These are phyloP conservation scores for Bostrychus sinensis DNA, from an alignment of 2,113 vertebrate genomes.

Conservation along the genomic window DNA sequence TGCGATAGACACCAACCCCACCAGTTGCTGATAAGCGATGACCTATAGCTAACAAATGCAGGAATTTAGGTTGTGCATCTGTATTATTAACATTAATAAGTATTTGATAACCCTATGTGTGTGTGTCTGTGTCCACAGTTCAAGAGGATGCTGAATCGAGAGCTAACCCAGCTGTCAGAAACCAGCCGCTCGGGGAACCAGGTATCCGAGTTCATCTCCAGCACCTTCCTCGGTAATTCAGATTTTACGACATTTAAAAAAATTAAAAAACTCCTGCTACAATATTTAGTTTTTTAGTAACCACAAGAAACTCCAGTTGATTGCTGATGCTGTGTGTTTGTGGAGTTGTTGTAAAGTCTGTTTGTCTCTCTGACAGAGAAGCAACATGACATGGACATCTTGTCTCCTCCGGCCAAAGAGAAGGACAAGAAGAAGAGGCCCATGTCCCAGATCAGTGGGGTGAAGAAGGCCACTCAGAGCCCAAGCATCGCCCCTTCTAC, in stretches of 20 bases:
- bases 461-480: constrained; percentile 81
- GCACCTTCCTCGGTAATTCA: constrained; percentile 89
- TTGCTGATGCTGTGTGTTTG: too few species aligned
- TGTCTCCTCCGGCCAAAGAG: constrained; percentile 78
- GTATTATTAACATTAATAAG: too few species aligned
- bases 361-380: constrained; percentile 81
- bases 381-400: constrained; percentile 91
- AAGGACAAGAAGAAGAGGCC: constrained; percentile 84
- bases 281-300: too few species aligned
- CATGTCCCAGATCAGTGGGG: constrained; percentile 89
- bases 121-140: constrained; percentile 78
- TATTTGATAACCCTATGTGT: constrained; percentile 13
- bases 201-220: constrained; percentile 93
- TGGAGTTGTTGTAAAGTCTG: neutral
- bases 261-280: too few species aligned
- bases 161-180: constrained; percentile 91
- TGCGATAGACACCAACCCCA: too few species aligned
- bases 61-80: too few species aligned
- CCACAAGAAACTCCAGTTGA: too few species aligned
- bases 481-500: constrained; percentile 75
- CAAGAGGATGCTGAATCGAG: constrained; percentile 93
- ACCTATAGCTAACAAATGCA: too few species aligned
- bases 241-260: too few species aligned
- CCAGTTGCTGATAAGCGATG: too few species aligned
- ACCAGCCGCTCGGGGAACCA: constrained; percentile 94